Evolutionary conservation across 2,113 vertebrate genomes (phyloP).

Genomic region (Grus americana): DNA sequence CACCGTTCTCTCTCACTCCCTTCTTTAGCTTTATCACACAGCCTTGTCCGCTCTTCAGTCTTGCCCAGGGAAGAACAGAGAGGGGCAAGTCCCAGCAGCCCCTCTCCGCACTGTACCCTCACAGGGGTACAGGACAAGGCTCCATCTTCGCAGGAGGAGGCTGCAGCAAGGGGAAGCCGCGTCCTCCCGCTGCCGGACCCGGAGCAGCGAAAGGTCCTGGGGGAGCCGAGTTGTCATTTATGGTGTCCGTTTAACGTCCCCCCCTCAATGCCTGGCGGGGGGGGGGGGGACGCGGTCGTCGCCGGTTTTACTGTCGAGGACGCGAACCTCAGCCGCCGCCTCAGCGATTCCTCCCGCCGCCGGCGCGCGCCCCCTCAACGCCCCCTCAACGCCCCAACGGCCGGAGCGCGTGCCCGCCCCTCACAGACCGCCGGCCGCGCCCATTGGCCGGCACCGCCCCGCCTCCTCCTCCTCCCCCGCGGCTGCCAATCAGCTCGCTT

Average conservation of each 20-base stretch:
- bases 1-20: background rate
- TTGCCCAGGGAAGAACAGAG: background rate
- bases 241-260: conserved; percentile 2
- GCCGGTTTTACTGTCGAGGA: conserved; percentile 35
- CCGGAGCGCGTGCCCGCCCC: background rate
- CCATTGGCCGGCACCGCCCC: background rate
- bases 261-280: background rate
- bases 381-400: background rate
- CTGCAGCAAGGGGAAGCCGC: background rate
- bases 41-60: background rate
- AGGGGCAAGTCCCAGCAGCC: too few relatives aligned
- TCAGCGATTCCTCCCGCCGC: too few relatives aligned
- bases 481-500: background rate
- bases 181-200: background rate
- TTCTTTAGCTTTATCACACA: background rate
- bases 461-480: too few relatives aligned
- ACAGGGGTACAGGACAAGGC: conserved; percentile 43
- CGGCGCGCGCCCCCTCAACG: background rate
- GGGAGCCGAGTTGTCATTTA: conserved; percentile 45
- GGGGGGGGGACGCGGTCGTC: conserved; percentile 7
- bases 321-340: conserved; percentile 25
- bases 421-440: background rate
- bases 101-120: background rate
- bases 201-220: background rate
- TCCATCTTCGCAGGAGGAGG: background rate